Evolutionary conservation across 2,888 invertebrate species (phyloP), one percentile per base, ranked within the genome.

Genomic region (Rhamphomyia laevipes): DNA sequence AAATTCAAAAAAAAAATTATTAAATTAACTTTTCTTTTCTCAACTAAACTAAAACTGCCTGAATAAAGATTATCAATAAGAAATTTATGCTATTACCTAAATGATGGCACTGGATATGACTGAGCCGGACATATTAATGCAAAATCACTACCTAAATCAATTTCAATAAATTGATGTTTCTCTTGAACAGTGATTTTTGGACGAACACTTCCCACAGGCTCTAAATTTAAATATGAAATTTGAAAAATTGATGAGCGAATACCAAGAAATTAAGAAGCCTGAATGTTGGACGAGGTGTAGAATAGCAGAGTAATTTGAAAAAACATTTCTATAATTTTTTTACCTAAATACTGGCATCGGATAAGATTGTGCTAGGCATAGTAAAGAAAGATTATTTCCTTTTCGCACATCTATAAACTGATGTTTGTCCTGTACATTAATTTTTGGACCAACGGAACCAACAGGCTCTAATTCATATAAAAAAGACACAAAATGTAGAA

Each of bases 71-170:
- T 17, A 3, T 18, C 43, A 16, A 10, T 38, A 37, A 31, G 12
- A 31, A 38, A 27, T 44, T 48, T 35, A n/a, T 27, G 10, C 23
- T 4, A 45, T 56, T 58, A 61, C 60, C 61, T 61, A 63, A 61
- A 63, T 11, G 54, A 50, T 18, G 65, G 65, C 56, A 64, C 74
- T 43, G 80, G 80, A 65, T 72, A 81, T 33, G 82, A 83, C 72
- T 86, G 85, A 50, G 82, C 82, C 50, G 83, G 82, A 64, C 85
- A 86, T 58, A 80, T 74, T 57, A 86, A 74, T 46, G 81, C 30
- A 56, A 77, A 64, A 59, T 64, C 72, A 58, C 72, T 67, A 52
- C 68, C 62, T 47, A 66, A 62, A 54, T 58, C 53, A 4, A 62
- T 59, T 54, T 66, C 63, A 18, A 64, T 57, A 52, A 64, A 62